Conservation (phyloP, 2,113 vertebrate genomes). For the Apistogramma diplotaenia region DNA sequence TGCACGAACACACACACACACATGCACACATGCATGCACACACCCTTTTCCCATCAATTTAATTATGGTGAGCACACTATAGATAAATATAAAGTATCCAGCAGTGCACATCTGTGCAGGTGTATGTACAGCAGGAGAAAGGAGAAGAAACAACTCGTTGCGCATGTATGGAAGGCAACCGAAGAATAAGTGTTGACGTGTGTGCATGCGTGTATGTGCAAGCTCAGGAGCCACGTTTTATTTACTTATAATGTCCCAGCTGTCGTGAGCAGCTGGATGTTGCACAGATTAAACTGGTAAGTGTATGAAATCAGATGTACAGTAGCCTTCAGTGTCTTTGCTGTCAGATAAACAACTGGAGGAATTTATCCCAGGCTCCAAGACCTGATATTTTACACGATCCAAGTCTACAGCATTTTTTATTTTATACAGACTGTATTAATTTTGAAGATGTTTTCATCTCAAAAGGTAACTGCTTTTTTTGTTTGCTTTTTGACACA, state of each 20-base stretch:
- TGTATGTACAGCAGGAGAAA: conserved; percentile 28
- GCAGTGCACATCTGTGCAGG: conserved; percentile 57
- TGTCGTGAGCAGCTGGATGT: conserved; percentile 64
- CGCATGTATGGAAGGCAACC: conserved; percentile 14
- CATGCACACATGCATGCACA: not conserved
- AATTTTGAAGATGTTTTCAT: not conserved
- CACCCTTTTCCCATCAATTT: conserved; percentile 39
- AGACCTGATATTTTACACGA: not conserved
- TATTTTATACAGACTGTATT: not conserved
- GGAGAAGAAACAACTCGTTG: not conserved
- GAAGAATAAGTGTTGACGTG: conserved; percentile 44
- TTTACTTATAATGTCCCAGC: conserved; percentile 60
- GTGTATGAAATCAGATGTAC: conserved; percentile 35
- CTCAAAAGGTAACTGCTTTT: not conserved
- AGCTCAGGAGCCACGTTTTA: conserved; percentile 43
- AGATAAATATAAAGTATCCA: conserved; percentile 45
- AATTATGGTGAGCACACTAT: conserved; percentile 34
- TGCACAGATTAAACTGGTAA: conserved; percentile 45
- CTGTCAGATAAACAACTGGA: not conserved
- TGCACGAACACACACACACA: not conserved
- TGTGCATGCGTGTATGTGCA: conserved; percentile 26
- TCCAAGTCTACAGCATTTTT: not conserved
- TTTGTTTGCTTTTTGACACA: not conserved
- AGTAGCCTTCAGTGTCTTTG: conserved; percentile 6
- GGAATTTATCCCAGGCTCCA: not conserved